These are phyloP conservation scores for Cyclina sinensis DNA, from an alignment of 1,140 invertebrate species.

Conservation along the genomic window DNA sequence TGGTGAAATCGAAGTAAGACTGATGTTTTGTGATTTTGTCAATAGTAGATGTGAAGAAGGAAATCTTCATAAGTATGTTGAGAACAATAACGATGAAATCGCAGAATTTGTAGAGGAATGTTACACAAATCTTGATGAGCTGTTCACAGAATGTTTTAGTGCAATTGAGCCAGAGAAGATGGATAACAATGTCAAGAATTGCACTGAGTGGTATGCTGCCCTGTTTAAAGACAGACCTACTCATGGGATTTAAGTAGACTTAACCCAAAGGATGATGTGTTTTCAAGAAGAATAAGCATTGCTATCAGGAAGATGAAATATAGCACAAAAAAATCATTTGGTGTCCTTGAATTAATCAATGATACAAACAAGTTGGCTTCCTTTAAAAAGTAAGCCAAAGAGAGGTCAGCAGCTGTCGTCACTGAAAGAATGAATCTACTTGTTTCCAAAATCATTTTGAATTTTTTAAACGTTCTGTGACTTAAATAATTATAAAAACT, in stretches of 20 bases:
- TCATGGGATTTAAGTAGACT: too few relatives aligned
- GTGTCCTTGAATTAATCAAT: not conserved
- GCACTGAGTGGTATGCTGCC: not conserved
- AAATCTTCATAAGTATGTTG: slow-evolving; percentile 22
- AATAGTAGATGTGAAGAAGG: slow-evolving; percentile 1
- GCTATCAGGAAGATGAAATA: not conserved
- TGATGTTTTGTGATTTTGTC: slow-evolving; percentile 67
- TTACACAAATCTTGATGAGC: slow-evolving; percentile 48
- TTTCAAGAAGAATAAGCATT: not conserved
- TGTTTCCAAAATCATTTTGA: too few relatives aligned
- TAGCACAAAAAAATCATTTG: not conserved
- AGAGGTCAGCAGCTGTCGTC: too few relatives aligned
- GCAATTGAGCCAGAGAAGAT: slow-evolving; percentile 54
- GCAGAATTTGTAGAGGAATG: slow-evolving; percentile 55
- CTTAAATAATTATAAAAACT: too few relatives aligned
- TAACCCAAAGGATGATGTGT: not conserved
- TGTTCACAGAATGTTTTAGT: slow-evolving; percentile 60
- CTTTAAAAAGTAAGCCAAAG: too few relatives aligned
- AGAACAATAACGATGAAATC: not conserved
- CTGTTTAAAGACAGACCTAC: not conserved
- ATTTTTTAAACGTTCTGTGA: too few relatives aligned
- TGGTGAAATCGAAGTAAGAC: slow-evolving; percentile 65
- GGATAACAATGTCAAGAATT: not conserved
- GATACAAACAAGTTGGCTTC: too few relatives aligned
- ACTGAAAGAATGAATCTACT: too few relatives aligned